Percentiles rank a stretch among this genome's conserved stretches.
These are phyloP conservation scores for Andrena trimmerana DNA, from an alignment of 2,888 invertebrate genomes.

Conservation along the genomic window DNA sequence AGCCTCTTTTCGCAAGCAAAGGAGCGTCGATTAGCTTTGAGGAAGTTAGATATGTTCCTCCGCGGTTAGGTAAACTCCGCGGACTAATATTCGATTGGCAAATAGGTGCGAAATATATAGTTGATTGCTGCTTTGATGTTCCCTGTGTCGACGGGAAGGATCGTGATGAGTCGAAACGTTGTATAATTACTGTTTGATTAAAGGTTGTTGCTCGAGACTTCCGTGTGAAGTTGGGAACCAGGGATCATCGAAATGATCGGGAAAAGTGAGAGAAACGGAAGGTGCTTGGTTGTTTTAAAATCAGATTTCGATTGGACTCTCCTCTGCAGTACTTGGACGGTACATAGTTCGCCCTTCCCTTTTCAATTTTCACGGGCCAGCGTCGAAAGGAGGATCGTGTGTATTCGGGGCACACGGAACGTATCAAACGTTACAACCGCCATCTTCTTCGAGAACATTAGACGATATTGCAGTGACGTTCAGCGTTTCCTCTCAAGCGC, in stretches of 20 bases:
- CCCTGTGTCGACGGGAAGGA: constrained; percentile 34
- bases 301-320: neutral
- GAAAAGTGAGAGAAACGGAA: too few species aligned
- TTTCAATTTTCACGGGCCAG: constrained; percentile 32
- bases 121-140: constrained; percentile 47
- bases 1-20: neutral
- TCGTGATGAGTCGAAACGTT: constrained; percentile 30
- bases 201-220: constrained; percentile 2
- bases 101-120: constrained; percentile 30
- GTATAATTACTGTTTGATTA: constrained; percentile 57
- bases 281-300: neutral
- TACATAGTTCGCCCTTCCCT: neutral
- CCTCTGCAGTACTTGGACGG: neutral
- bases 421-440: constrained; percentile 71
- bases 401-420: constrained; percentile 49
- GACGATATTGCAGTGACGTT: constrained; percentile 79
- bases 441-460: constrained; percentile 80
- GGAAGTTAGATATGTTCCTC: neutral
- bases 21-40: neutral
- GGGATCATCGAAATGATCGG: too few species aligned
- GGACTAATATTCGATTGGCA: constrained; percentile 41
- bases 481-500: constrained; percentile 76
- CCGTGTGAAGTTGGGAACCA: too few species aligned
- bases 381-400: constrained; percentile 47
- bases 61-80: constrained; percentile 5